A percentile compares a stretch with the other conserved stretches of the same genome.
Evolutionary conservation across 2,113 vertebrate genomes (phyloP).

Genomic region (Leuciscus idus): DNA sequence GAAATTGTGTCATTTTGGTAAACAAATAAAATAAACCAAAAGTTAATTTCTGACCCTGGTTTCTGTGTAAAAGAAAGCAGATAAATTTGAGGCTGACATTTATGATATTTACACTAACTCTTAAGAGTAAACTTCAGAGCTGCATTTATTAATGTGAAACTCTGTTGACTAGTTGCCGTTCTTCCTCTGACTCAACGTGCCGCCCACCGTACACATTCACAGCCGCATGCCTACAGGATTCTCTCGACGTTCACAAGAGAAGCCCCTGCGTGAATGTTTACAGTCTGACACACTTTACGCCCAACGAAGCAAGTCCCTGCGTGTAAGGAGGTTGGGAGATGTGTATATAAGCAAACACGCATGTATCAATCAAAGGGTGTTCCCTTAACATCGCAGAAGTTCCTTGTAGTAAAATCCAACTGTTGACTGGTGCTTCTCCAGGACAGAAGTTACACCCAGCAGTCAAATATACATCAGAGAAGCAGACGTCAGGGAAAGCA

Average conservation of each 20-base stretch:
- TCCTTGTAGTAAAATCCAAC: constrained; percentile 12
- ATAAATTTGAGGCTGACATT: neutral
- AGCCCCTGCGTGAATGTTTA: constrained; percentile 15
- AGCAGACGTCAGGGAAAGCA: constrained; percentile 20
- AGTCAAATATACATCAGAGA: constrained; percentile 28
- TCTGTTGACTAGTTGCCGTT: neutral
- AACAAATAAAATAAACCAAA: neutral
- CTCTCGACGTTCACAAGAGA: constrained; percentile 14
- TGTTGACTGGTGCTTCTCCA: constrained; percentile 24
- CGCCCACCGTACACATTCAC: constrained; percentile 38
- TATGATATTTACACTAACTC: neutral
- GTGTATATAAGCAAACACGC: neutral
- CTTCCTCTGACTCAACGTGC: constrained; percentile 8
- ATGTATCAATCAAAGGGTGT: constrained; percentile 12
- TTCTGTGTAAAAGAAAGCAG: neutral
- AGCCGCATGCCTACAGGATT: constrained; percentile 36
- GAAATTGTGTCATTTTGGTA: neutral
- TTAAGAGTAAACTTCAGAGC: neutral
- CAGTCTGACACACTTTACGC: constrained; percentile 2
- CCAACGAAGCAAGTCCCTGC: neutral
- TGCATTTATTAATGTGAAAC: neutral
- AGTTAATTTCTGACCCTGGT: neutral
- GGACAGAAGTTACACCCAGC: constrained; percentile 36
- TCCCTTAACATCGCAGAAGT: neutral
- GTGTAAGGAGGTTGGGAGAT: neutral